Evolutionary conservation across 23 tunicate genomes (phyloP), one percentile per base, ranked within the genome.

Genomic region (Diplosoma virens): DNA sequence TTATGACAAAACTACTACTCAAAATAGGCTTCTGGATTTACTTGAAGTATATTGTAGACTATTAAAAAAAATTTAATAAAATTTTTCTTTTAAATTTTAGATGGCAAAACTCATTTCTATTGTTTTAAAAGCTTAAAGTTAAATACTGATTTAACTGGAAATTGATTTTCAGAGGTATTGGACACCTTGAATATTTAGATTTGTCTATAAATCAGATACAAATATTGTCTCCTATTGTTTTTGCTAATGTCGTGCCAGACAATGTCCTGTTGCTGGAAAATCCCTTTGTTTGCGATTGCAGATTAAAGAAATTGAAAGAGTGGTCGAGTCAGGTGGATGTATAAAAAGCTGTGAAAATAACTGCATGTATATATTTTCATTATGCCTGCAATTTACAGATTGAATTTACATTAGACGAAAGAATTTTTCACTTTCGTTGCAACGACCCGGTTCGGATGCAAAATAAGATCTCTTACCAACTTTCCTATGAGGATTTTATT

Each of bases 351-450:
- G n/a, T n/a, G n/a, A n/a, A n/a, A n/a, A n/a, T n/a, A n/a, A n/a
- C n/a, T n/a, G n/a, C n/a, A n/a, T n/a, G n/a, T n/a, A n/a, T n/a
- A n/a, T n/a, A n/a, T n/a, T n/a, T n/a, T n/a, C n/a, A n/a, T n/a
- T n/a, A n/a, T n/a, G n/a, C n/a, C n/a, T n/a, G n/a, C n/a, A n/a
- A n/a, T n/a, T n/a, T n/a, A n/a, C 69, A 61, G 69, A 28, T 26
- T 9, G 6, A 27, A 3, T 5, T 22, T 6, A 61, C 6, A 7
- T 14, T 27, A 27, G 69, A 61, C 18, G 35, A 27, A 5, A 2
- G 6, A 27, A 61, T 7, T 29, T 5, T 67, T 67, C 3, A 3
- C 7, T 67, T 67, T 36, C 74, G 74, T 9, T 67, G 74, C 74
- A 5, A 36, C 5, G 26, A 67, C 14, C 74, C 74, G 2, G 18